phyloP scores from a whole-genome alignment of 30 jellyfish, hydroid and myxozoan genomes.

The Euphysa ruthae region DNA sequence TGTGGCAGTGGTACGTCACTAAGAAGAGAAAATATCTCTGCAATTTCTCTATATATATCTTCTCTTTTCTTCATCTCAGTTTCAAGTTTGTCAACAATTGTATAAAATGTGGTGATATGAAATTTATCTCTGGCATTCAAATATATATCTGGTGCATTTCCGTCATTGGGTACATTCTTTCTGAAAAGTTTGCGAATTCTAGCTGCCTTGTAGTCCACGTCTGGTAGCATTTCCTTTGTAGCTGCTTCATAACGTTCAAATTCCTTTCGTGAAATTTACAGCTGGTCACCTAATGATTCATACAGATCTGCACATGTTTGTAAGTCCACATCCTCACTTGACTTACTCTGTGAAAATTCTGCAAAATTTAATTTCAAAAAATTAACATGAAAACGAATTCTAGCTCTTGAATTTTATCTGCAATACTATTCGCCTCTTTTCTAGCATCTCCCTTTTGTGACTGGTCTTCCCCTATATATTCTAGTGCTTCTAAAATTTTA shows the following conservation, averaged over 20 bases:
- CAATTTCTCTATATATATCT: not conserved
- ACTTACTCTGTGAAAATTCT: no score
- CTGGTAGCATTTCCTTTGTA: not conserved
- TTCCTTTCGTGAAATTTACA: no score
- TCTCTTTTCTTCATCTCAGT: conserved; percentile 1
- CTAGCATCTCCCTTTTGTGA: not conserved
- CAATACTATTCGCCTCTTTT: not conserved
- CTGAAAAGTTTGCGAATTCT: not conserved
- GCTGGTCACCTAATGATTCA: no score
- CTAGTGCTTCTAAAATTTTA: not conserved
- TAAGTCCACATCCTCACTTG: no score
- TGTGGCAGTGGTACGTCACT: not conserved
- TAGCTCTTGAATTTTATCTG: not conserved
- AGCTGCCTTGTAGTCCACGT: not conserved
- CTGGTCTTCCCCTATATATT: not conserved
- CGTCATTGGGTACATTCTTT: not conserved
- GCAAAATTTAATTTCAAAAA: no score
- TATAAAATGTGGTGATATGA: not conserved
- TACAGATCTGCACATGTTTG: no score
- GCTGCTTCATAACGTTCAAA: no score
- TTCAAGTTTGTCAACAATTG: conserved; percentile 8
- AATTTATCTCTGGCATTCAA: not conserved
- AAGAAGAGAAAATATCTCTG: not conserved
- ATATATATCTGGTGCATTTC: not conserved
- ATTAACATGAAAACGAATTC: no score